Base-by-base conservation (phyloP, 2,888 invertebrate genomes). In the Fragum sueziense region DNA sequence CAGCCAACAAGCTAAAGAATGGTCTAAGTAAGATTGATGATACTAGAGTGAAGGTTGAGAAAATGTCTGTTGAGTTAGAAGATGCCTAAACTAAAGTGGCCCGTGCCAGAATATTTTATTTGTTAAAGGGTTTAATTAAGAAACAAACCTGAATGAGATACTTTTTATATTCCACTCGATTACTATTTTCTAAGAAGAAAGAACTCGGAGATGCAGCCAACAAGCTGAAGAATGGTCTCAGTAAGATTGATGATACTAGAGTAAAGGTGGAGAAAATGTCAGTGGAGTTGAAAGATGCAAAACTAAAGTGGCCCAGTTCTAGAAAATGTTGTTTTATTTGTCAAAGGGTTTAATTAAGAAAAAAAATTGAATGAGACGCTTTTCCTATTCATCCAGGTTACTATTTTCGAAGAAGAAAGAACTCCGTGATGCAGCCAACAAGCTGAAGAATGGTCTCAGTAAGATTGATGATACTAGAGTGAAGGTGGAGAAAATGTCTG, bases 1-100 rank as follows among this genome's bases (percentile, higher is more conserved):
- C 96, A 86, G 96, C 97, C 0, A 96, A 96, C 92, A 97, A 97
- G 91, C 94, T 98, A 33, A 90, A 90, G 59, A 97, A 96, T 91
- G 97, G 97, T 7, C 94, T 98, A 68, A 96, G 95, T 65, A 97
- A 97, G 94, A 97, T 98, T 74, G 96, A 97, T 87, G 97, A 97
- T 89, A 97, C 97, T 0, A 95, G 96, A 41, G 95, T 94, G 85
- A 96, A 96, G 92, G 97, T 98, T 0, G 95, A 96, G 71, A 95
- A 95, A 78, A 97, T 97, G 97, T 96, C 97, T 0, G 95, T 96
- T 20, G 97, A 97, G 90, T 93, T 98, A 76, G 97, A 96, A 85
- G 94, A 95, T 6, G 97, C 97, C 3, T 95, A 96, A 94, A 95
- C 95, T 9, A 92, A 94, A 89, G 94, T 94, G 54, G 91, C 95